Conservation (phyloP, 2,888 invertebrate species). For the Cabera pusaria region DNA sequence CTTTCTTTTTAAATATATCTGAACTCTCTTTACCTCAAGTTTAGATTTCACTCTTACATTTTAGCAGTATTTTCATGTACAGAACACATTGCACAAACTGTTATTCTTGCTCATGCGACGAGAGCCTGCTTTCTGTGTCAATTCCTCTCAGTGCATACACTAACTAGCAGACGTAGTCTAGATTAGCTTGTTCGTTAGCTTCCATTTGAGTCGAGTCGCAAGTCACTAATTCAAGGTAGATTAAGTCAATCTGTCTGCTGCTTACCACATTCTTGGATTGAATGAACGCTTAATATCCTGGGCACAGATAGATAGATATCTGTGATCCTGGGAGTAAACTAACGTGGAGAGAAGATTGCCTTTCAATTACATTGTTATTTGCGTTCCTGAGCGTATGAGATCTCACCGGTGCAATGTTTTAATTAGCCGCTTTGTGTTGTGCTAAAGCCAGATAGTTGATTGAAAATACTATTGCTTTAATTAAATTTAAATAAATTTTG, state of each 20-base stretch:
- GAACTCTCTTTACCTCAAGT: too few relatives aligned
- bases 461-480: too few relatives aligned
- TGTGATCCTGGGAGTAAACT: slow-evolving; percentile 24
- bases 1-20: too few relatives aligned
- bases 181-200: slow-evolving; percentile 13
- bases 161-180: not conserved
- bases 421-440: slow-evolving; percentile 12
- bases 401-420: slow-evolving; percentile 14
- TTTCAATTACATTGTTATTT: slow-evolving; percentile 27
- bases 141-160: slow-evolving; percentile 1
- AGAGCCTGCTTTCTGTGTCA: too few relatives aligned
- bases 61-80: too few relatives aligned
- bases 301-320: too few relatives aligned
- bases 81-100: too few relatives aligned
- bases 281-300: slow-evolving; percentile 31
- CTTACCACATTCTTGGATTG: slow-evolving; percentile 27
- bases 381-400: slow-evolving; percentile 7
- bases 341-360: slow-evolving; percentile 20
- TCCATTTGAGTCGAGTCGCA: slow-evolving; percentile 7
- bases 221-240: slow-evolving; percentile 41
- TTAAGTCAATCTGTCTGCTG: slow-evolving; percentile 46
- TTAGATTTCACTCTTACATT: too few relatives aligned
- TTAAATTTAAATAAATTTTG: too few relatives aligned
- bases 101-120: too few relatives aligned
- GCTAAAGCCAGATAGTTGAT: not conserved